Evolutionary conservation across 2,113 vertebrate species (phyloP), one percentile per base, ranked within the genome.

Genomic region (Hoplias malabaricus): DNA sequence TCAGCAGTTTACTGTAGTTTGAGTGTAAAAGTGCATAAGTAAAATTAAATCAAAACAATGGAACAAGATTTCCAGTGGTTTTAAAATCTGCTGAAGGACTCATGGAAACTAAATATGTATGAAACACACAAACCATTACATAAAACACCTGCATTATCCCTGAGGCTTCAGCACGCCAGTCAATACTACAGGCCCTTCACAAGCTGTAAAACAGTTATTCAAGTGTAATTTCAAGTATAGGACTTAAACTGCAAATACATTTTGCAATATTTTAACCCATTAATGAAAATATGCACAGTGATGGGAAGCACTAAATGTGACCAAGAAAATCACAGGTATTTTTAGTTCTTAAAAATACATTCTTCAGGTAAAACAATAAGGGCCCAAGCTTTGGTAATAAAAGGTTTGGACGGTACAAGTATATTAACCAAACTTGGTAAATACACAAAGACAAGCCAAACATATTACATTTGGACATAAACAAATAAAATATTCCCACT

Each of bases 1-100:
- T 14, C 16, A 31, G 56, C 13, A 25, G n/a, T 7, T 40, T 23
- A 38, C 25, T 56, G 23, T 33, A n/a, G 53, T 6, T 42, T 33
- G 9, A 46, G 38, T 27, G 13, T 31, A 73, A 73, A 48, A 13
- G 11, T 73, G 27, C 29, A 50, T 16, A n/a, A 75, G 25, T 25
- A 31, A 59, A 42, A 33, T 43, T n/a, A 73, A 61, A 31, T 16
- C 23, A 29, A 9, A 48, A 43, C 21, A 11, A 72, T n/a, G 23
- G 3, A 74, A 74, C 1, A 36, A 36, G 11, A 21, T 5, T 53
- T 46, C 46, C 7, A 59, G 65, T 59, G 36, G 13, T 43, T 56
- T 54, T 68, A 56, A 69, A 40, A 25, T 25, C 67, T 56, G 34
- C 34, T 11, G 53, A 59, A 67, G 38, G 56, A 65, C 42, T 56